phyloP scores from a whole-genome alignment of 2,888 invertebrate species.

The Odontomyia ornata region DNA sequence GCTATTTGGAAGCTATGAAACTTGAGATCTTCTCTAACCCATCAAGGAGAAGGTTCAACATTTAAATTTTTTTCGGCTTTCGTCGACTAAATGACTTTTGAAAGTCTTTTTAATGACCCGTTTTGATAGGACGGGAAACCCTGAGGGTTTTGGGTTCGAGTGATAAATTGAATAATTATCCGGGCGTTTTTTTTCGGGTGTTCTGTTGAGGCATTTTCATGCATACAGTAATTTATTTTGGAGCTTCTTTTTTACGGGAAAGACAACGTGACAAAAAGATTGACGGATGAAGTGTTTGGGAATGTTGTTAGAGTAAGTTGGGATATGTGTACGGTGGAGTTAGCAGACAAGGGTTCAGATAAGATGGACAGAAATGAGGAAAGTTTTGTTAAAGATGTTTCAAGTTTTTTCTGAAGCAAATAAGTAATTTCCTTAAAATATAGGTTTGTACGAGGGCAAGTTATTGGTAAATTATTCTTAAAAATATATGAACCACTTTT shows the following conservation, averaged over 20 bases:
- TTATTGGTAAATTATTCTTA: too few species aligned
- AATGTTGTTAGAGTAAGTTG: not conserved
- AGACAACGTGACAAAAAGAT: slow-evolving; percentile 38
- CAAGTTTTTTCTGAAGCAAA: too few species aligned
- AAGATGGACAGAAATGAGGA: not conserved
- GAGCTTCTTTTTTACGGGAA: slow-evolving; percentile 2
- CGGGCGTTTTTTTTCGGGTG: slow-evolving; percentile 17
- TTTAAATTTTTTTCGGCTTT: not conserved
- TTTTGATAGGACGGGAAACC: slow-evolving; percentile 7
- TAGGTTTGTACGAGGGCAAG: too few species aligned
- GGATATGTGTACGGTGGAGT: not conserved
- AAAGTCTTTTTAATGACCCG: slow-evolving; percentile 40
- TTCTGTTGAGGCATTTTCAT: not conserved
- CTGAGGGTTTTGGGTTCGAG: slow-evolving; percentile 2
- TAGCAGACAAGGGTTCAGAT: too few species aligned
- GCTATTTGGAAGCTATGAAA: slow-evolving; percentile 14
- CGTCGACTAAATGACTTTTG: slow-evolving; percentile 29
- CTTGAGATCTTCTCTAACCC: not conserved
- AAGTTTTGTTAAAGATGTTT: not conserved
- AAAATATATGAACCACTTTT: too few species aligned
- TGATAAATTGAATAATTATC: slow-evolving; percentile 43
- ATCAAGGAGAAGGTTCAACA: not conserved
- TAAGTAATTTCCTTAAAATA: too few species aligned
- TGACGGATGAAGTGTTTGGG: slow-evolving; percentile 22
- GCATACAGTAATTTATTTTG: slow-evolving; percentile 4